Evolutionary conservation across 2,888 invertebrate genomes (phyloP).

Genomic region (Ormyrus thymus): DNA sequence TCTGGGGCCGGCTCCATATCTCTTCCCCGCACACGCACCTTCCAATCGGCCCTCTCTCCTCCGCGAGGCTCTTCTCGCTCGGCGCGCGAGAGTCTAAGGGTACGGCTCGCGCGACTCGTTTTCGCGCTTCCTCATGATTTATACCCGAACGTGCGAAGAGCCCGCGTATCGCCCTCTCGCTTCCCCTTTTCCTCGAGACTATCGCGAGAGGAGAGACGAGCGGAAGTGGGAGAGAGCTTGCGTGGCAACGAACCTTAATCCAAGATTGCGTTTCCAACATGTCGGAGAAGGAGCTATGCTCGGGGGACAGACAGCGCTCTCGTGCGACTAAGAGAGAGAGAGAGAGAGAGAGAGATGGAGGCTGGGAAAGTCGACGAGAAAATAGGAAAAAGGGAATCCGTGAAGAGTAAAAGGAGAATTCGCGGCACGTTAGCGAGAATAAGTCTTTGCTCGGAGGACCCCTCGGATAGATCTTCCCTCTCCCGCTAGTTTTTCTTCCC

Average conservation of each 20-base stretch:
- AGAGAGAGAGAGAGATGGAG: neutral
- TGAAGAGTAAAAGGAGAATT: conserved; percentile 23
- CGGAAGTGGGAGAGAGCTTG: conserved; percentile 1
- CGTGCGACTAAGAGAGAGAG: neutral
- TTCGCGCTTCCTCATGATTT: conserved; percentile 34
- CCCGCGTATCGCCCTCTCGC: conserved; percentile 4
- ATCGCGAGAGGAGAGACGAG: neutral
- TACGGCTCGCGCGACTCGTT: conserved; percentile 23
- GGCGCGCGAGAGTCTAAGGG: neutral
- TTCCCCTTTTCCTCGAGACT: neutral
- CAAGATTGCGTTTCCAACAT: conserved; percentile 59
- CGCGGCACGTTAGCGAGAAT: conserved; percentile 44
- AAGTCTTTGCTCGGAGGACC: conserved; percentile 40
- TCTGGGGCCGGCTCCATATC: neutral
- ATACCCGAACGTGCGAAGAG: conserved; percentile 27
- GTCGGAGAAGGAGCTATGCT: conserved; percentile 43
- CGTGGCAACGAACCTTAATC: conserved; percentile 58
- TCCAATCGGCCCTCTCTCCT: conserved; percentile 13
- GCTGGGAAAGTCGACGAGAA: neutral
- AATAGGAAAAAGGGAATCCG: conserved; percentile 15
- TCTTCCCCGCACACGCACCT: neutral
- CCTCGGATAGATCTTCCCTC: conserved; percentile 57
- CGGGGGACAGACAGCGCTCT: conserved; percentile 19
- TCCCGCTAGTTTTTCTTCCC: conserved; percentile 28
- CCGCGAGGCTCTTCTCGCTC: no score